Conservation (phyloP, 2,797 vertebrate genomes). For the Onychomys torridus region DNA sequence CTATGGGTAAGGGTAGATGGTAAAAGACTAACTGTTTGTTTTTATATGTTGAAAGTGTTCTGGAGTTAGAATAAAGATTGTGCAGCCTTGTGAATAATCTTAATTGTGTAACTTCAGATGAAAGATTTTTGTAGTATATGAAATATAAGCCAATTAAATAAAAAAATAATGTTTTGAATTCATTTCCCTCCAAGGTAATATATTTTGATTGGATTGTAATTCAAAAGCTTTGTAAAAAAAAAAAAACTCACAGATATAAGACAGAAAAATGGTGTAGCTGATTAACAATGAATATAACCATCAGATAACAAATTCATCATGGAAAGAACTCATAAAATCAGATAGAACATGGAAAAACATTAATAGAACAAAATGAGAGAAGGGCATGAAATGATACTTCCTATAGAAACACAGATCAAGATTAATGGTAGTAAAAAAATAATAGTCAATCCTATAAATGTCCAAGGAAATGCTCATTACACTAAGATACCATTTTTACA, state of each 20-base stretch:
- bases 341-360: not conserved
- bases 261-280: not conserved
- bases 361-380: not conserved
- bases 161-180: not conserved
- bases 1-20: not conserved
- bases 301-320: not conserved
- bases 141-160: not conserved
- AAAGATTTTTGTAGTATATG: not conserved
- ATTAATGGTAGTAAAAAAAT: not conserved
- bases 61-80: not conserved
- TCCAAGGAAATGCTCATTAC: not conserved
- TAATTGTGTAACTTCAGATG: not conserved
- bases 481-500: not conserved
- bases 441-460: not conserved
- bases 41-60: not conserved
- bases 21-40: not conserved
- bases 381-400: not conserved
- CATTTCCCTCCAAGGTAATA: not conserved
- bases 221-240: constrained; percentile 49
- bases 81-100: not conserved
- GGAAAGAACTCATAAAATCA: not conserved
- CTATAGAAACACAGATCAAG: not conserved
- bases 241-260: not conserved
- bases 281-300: constrained; percentile 30
- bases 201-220: constrained; percentile 24